Base-by-base conservation (phyloP, 2,888 invertebrate genomes). In the Metopia argyrocephala region DNA sequence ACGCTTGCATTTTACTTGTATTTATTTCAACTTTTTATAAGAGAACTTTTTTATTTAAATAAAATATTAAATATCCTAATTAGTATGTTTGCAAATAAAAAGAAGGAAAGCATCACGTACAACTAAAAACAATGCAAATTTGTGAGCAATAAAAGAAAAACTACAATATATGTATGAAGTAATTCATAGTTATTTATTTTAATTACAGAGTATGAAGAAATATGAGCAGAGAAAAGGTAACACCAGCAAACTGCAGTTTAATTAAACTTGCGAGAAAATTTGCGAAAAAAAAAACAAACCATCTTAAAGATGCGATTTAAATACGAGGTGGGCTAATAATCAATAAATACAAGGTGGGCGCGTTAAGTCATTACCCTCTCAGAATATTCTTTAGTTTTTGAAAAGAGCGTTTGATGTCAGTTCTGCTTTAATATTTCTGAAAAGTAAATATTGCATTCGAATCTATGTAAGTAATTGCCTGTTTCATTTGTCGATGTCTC, bases 11-110 rank as follows among this genome's bases (percentile, higher is more conserved):
- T 50, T 52, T 52, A 61, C 50, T n/a, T 61, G 52, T 27, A n/a
- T n/a, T 0, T 38, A 25, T 23, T 20, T 21, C 7, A 31, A 64
- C 46, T 62, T 38, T n/a, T 25, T 20, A 46, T 15, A 48, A 48
- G 25, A 23, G 12, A 75, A 57, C 56, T 50, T 70, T 64, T 38
- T 21, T 76, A 23, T 76, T 76, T 21, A 76, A 70, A 76, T 70
- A 69, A 76, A 64, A 76, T 64, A 64, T 76, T 70, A 70, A n/a
- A n/a, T n/a, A n/a, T n/a, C n/a, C n/a, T n/a, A n/a, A 76, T 69
- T 64, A 57, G 64, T 69, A 50, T 38, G 38, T 38, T n/a, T 38
- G 38, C 12, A 38, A 38, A 9, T 70, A 50, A 69, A 64, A 69
- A 7, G 23, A 18, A 1, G 23, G 23, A 18, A 1, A 31, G 18